Evolutionary conservation across 2,888 invertebrate genomes (phyloP).

Genomic region (Archaeoteleia sp.): DNA sequence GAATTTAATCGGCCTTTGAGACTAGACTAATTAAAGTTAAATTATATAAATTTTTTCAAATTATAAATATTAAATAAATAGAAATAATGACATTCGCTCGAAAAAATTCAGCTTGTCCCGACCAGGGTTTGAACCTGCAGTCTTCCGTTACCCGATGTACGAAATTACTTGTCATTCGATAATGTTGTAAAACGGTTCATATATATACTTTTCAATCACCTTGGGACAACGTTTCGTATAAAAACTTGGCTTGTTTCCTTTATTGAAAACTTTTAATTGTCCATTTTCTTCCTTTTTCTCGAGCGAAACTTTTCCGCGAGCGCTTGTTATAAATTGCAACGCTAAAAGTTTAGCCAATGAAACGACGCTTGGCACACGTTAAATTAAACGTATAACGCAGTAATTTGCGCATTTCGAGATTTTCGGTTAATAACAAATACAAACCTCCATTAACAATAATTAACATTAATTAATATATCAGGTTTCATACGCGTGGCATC

Average conservation of each 20-base stretch:
- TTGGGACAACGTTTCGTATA: conserved; percentile 19
- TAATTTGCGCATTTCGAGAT: conserved; percentile 39
- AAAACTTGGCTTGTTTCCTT: conserved; percentile 44
- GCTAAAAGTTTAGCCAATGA: conserved; percentile 46
- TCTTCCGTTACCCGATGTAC: too few species aligned
- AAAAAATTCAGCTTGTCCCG: too few species aligned
- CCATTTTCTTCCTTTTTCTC: conserved; percentile 36
- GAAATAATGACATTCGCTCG: too few species aligned
- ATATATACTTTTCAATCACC: conserved; percentile 36
- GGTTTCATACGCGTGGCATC: background rate
- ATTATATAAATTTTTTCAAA: too few species aligned
- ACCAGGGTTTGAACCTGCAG: too few species aligned
- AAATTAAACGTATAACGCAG: conserved; percentile 46
- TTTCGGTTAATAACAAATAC: conserved; percentile 38
- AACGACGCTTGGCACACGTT: conserved; percentile 38
- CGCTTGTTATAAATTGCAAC: conserved; percentile 49
- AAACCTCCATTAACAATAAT: too few species aligned
- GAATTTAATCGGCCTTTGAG: too few species aligned
- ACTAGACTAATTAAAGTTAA: too few species aligned
- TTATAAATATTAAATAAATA: too few species aligned
- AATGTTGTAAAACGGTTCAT: too few species aligned
- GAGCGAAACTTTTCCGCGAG: conserved; percentile 30
- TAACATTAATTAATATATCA: too few species aligned
- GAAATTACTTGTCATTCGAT: too few species aligned
- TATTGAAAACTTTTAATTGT: conserved; percentile 52